A percentile compares a stretch with the other conserved stretches of the same genome.
These are phyloP conservation scores for Toxonevra muliebris DNA, from an alignment of 2,888 invertebrate genomes.

Conservation along the genomic window DNA sequence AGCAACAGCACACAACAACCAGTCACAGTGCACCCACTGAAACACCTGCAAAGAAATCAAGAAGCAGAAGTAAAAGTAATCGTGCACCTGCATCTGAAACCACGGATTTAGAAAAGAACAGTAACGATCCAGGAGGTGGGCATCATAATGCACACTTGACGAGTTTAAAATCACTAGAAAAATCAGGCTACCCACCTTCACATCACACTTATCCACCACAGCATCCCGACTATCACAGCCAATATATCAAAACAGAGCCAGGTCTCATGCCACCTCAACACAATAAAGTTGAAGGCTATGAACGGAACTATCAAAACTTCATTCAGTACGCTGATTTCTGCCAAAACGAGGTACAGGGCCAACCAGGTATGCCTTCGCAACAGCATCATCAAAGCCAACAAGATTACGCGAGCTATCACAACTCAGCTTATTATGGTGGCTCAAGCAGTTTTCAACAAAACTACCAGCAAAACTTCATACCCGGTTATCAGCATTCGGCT, in stretches of 20 bases:
- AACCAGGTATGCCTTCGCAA: slow-evolving; percentile 46
- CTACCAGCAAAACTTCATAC: slow-evolving; percentile 62
- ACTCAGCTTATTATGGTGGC: slow-evolving; percentile 58
- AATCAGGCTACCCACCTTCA: slow-evolving; percentile 47
- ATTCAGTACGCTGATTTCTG: slow-evolving; percentile 65
- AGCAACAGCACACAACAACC: slow-evolving; percentile 52
- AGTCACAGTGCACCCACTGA: slow-evolving; percentile 46
- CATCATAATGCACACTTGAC: slow-evolving; percentile 45
- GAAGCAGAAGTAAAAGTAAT: slow-evolving; percentile 55
- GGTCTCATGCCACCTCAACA: slow-evolving; percentile 60
- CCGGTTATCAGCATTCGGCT: slow-evolving; percentile 59
- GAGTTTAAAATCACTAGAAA: slow-evolving; percentile 43
- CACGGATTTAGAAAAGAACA: slow-evolving; percentile 61
- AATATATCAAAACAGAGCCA: slow-evolving; percentile 63
- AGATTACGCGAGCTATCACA: slow-evolving; percentile 53
- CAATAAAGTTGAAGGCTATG: slow-evolving; percentile 65
- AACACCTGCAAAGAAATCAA: slow-evolving; percentile 49
- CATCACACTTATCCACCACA: slow-evolving; percentile 51
- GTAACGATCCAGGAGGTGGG: slow-evolving; percentile 63
- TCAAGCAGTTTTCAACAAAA: slow-evolving; percentile 61
- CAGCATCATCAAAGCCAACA: slow-evolving; percentile 54
- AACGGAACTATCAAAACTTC: slow-evolving; percentile 65
- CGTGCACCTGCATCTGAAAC: slow-evolving; percentile 41
- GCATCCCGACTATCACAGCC: slow-evolving; percentile 54
- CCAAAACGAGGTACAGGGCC: slow-evolving; percentile 62